Evolutionary conservation across 2,888 invertebrate species (phyloP).

Genomic region (Tinea pellionella): DNA sequence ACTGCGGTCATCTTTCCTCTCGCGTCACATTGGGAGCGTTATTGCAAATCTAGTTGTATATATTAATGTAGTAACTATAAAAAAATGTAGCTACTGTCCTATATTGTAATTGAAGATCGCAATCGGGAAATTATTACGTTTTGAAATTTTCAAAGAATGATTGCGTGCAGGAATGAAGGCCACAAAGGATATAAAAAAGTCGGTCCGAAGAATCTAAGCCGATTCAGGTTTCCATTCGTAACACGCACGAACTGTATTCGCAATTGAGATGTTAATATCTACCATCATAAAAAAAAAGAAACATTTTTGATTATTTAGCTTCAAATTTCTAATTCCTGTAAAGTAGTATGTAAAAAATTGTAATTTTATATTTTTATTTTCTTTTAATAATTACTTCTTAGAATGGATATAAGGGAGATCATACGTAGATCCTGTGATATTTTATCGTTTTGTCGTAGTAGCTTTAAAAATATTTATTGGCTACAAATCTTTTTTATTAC

Average conservation of each 20-base stretch:
- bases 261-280: not conserved
- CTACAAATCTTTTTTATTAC: constrained; percentile 4
- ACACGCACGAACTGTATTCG: not conserved
- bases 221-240: not conserved
- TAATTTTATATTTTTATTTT: too few species aligned
- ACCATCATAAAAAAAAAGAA: too few species aligned
- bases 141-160: not conserved
- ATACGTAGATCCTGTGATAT: not conserved
- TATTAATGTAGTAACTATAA: too few species aligned
- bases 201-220: not conserved
- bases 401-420: too few species aligned
- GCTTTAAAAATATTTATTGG: constrained; percentile 1
- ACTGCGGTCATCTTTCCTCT: too few species aligned
- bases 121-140: not conserved
- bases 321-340: too few species aligned
- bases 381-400: too few species aligned
- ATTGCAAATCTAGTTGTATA: too few species aligned
- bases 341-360: too few species aligned
- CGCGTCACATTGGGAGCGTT: too few species aligned
- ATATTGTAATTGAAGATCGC: not conserved
- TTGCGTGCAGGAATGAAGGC: not conserved
- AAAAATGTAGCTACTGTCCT: not conserved
- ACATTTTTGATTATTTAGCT: too few species aligned
- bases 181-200: not conserved
- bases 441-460: constrained; percentile 1